Conservation (phyloP, 2,888 invertebrate genomes). For the Drosophila kuntzei region DNA sequence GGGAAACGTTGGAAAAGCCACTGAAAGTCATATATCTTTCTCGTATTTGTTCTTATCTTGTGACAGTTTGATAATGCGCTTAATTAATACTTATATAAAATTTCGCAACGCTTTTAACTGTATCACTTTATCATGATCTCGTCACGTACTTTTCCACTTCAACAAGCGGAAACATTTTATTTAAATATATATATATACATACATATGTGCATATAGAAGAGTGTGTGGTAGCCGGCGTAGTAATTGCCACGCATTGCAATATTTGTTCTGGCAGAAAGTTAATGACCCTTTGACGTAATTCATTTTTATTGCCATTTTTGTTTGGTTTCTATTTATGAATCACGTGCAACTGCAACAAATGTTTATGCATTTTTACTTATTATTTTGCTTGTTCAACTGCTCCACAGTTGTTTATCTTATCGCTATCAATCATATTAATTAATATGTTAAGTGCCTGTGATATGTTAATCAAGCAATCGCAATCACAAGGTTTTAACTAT, state of each 20-base stretch:
- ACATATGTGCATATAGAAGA: not conserved
- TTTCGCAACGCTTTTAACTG: constrained; percentile 2
- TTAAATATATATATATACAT: not conserved
- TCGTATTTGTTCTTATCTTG: constrained; percentile 43
- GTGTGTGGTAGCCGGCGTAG: not conserved
- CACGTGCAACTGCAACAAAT: constrained; percentile 49
- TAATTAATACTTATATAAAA: constrained; percentile 34
- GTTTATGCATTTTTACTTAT: constrained; percentile 1
- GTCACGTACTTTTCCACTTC: constrained; percentile 24
- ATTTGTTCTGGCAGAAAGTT: constrained; percentile 36
- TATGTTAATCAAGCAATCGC: constrained; percentile 58
- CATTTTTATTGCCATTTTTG: constrained; percentile 22
- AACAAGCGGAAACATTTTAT: not conserved
- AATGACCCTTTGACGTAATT: constrained; percentile 54
- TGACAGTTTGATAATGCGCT: constrained; percentile 47
- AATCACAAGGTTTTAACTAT: constrained; percentile 43
- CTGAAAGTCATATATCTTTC: constrained; percentile 49
- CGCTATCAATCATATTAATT: constrained; percentile 53
- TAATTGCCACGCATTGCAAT: constrained; percentile 24
- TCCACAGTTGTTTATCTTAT: constrained; percentile 34
- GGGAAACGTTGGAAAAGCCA: constrained; percentile 9
- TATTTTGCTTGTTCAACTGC: not conserved
- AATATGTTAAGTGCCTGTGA: constrained; percentile 44
- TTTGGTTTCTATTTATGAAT: constrained; percentile 41
- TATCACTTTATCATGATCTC: not conserved